Evolutionary conservation across 1,140 invertebrate species (phyloP).

Genomic region (Eulimnadia texana): DNA sequence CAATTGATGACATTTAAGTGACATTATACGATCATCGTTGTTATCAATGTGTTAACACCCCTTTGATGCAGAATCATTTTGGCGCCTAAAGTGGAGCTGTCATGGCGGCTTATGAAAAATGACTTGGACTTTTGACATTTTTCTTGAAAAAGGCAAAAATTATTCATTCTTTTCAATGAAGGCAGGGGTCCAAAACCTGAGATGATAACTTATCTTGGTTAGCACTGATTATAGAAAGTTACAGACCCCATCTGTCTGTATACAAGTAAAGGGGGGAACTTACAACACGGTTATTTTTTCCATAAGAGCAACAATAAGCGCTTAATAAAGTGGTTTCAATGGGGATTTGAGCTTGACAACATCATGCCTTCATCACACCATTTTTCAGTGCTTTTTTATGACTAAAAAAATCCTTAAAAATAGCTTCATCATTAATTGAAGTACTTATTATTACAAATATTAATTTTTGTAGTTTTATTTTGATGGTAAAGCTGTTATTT

Average conservation of each 20-base stretch:
- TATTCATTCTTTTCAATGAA: neutral
- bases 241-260: no score
- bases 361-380: neutral
- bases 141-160: neutral
- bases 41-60: neutral
- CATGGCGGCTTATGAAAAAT: neutral
- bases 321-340: neutral
- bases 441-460: no score
- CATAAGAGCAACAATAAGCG: neutral
- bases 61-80: no score
- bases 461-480: no score
- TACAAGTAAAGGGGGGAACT: neutral
- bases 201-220: no score
- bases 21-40: neutral
- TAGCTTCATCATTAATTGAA: no score
- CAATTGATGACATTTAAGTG: neutral
- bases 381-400: neutral
- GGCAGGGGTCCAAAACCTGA: no score
- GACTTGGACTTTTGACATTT: neutral
- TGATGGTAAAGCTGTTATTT: no score
- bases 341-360: neutral
- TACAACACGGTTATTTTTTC: neutral
- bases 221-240: neutral
- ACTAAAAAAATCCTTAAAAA: no score
- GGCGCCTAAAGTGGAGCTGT: neutral